Evolutionary conservation across 37 sponge, comb jelly and placozoan genomes (phyloP).

Genomic region (Cliona cf. orientalis): DNA sequence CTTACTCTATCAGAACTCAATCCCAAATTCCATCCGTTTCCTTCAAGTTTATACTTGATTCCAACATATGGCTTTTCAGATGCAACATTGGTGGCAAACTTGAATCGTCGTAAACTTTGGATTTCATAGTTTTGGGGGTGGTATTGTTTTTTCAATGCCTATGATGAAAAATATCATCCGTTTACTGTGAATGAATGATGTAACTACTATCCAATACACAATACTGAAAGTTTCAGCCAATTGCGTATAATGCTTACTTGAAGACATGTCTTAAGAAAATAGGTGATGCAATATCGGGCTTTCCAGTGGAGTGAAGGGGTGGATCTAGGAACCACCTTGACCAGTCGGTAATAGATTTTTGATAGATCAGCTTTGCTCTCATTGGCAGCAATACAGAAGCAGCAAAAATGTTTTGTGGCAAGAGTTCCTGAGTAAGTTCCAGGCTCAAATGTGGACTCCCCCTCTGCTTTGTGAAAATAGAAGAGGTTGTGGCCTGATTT

Average conservation of each 20-base stretch:
- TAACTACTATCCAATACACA: background rate
- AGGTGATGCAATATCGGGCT: constrained; percentile 3
- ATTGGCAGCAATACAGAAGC: constrained; percentile 3
- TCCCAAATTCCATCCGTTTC: background rate
- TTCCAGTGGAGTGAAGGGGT: background rate
- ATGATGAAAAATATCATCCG: background rate
- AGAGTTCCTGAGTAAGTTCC: background rate
- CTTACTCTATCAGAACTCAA: background rate
- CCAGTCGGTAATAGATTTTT: background rate
- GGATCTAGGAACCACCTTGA: background rate
- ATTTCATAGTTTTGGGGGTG: background rate
- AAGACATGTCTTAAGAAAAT: constrained; percentile 3
- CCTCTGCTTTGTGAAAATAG: background rate
- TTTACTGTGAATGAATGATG: background rate
- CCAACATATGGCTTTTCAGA: background rate
- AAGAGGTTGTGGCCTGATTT: background rate
- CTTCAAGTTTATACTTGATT: constrained; percentile 2
- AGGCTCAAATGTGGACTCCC: background rate
- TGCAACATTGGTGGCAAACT: background rate
- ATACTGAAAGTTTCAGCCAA: too few species aligned
- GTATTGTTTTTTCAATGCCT: constrained; percentile 10
- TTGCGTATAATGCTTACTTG: too few species aligned
- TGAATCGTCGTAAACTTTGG: background rate
- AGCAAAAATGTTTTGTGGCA: constrained; percentile 12
- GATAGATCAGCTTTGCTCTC: background rate